Conservation (phyloP, 2,888 invertebrate species). For the Sycophila texana region DNA sequence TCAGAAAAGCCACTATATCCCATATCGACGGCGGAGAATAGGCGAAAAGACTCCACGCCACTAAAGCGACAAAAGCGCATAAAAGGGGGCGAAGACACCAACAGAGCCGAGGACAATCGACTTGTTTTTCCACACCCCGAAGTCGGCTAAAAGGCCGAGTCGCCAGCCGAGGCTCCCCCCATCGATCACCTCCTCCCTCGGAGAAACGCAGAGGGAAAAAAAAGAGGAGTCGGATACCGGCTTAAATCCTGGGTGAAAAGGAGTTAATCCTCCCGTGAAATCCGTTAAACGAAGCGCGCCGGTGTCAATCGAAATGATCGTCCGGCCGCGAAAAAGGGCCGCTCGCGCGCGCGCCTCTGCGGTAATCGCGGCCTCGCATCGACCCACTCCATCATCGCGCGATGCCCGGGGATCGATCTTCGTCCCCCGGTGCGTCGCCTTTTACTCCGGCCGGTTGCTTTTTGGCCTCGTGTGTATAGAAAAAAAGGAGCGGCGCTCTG, state of each 20-base stretch:
- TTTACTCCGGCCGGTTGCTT: slow-evolving; percentile 15
- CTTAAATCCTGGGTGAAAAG: slow-evolving; percentile 37
- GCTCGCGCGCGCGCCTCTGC: neutral
- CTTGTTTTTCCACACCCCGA: neutral
- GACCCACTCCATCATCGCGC: slow-evolving; percentile 38
- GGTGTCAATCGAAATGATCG: slow-evolving; percentile 50
- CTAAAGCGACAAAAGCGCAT: too few species aligned
- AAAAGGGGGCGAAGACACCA: neutral
- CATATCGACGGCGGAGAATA: too few species aligned
- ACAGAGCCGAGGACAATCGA: slow-evolving; percentile 4
- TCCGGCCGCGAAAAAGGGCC: slow-evolving; percentile 22
- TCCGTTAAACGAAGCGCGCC: slow-evolving; percentile 45
- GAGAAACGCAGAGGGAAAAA: neutral
- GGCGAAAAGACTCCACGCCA: too few species aligned
- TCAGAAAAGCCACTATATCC: too few species aligned
- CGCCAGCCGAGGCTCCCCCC: neutral
- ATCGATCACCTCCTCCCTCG: slow-evolving; percentile 26
- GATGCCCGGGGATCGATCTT: slow-evolving; percentile 58
- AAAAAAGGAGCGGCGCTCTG: neutral
- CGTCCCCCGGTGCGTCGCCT: slow-evolving; percentile 8
- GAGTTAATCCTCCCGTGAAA: slow-evolving; percentile 36
- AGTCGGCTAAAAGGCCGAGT: slow-evolving; percentile 8
- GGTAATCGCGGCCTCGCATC: slow-evolving; percentile 47
- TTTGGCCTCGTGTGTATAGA: neutral
- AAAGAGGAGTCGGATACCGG: neutral